A percentile compares a stretch with the other conserved stretches of the same genome.
Conservation (phyloP, 1,140 invertebrate genomes). For the Leptestheria dahalacensis region DNA sequence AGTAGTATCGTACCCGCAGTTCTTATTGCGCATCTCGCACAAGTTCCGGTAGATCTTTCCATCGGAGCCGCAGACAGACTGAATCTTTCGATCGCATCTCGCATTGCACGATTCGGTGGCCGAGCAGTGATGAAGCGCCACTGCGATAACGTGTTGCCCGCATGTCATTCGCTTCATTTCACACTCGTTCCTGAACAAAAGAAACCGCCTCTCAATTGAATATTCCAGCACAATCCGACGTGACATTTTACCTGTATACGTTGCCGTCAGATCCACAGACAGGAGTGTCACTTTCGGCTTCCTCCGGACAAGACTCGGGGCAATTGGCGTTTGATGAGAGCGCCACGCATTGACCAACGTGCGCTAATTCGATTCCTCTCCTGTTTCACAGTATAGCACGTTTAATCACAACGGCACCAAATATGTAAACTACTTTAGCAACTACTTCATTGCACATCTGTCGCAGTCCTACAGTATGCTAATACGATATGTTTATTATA, state of each 20-base stretch:
- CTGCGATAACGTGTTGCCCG: conserved; percentile 62
- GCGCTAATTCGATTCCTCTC: conserved; percentile 66
- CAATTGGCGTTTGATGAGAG: conserved; percentile 46
- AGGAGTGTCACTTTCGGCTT: conserved; percentile 46
- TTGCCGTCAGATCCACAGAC: conserved; percentile 78
- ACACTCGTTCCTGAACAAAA: conserved; percentile 52
- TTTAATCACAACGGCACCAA: background rate
- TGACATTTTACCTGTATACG: conserved; percentile 45
- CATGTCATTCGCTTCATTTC: conserved; percentile 70
- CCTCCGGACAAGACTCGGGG: conserved; percentile 49
- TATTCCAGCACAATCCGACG: background rate
- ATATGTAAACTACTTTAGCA: background rate
- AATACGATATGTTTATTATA: no score
- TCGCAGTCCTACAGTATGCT: no score
- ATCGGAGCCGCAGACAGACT: conserved; percentile 81
- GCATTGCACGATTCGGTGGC: conserved; percentile 66
- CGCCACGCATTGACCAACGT: conserved; percentile 66
- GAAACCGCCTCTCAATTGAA: no score
- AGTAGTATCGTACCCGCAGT: conserved; percentile 69
- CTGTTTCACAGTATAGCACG: conserved; percentile 34
- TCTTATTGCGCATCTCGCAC: conserved; percentile 81
- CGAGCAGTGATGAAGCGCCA: conserved; percentile 59
- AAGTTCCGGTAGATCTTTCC: conserved; percentile 80
- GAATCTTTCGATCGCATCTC: conserved; percentile 44
- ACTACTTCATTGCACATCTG: no score